phyloP scores from a whole-genome alignment of 2,888 invertebrate species.

The Anoncus sp. region DNA sequence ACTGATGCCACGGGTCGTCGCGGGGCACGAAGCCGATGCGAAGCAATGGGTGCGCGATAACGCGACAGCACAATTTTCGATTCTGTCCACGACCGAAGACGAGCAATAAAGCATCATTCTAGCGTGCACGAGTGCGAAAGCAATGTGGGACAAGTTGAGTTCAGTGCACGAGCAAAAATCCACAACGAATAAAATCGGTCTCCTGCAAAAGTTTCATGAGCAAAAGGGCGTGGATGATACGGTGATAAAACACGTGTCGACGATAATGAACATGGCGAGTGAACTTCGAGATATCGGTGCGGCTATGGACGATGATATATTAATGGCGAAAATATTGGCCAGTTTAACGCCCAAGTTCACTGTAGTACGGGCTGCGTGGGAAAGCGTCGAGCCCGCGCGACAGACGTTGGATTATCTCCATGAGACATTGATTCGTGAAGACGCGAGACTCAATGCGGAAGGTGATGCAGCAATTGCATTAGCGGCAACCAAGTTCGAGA shows the following conservation, averaged over 20 bases:
- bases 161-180: too few relatives aligned
- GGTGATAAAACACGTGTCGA: conserved; percentile 21
- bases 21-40: conserved; percentile 12
- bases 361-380: conserved; percentile 7
- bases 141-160: too few relatives aligned
- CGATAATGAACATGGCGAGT: conserved; percentile 3
- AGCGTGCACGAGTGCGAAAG: too few relatives aligned
- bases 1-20: not conserved
- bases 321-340: conserved; percentile 13
- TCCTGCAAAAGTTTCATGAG: too few relatives aligned
- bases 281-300: conserved; percentile 7
- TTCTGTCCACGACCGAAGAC: conserved; percentile 46
- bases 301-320: not conserved
- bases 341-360: conserved; percentile 7
- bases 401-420: conserved; percentile 22
- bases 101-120: conserved; percentile 34
- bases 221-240: not conserved
- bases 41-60: conserved; percentile 29
- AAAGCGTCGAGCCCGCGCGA: conserved; percentile 4
- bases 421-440: conserved; percentile 11
- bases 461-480: conserved; percentile 43
- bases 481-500: conserved; percentile 21
- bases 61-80: conserved; percentile 53
- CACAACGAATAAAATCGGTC: too few relatives aligned
- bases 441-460: not conserved